Evolutionary conservation across 1,140 invertebrate species (phyloP), one percentile per base, ranked within the genome.

Genomic region (Neomicropteryx cornuta): DNA sequence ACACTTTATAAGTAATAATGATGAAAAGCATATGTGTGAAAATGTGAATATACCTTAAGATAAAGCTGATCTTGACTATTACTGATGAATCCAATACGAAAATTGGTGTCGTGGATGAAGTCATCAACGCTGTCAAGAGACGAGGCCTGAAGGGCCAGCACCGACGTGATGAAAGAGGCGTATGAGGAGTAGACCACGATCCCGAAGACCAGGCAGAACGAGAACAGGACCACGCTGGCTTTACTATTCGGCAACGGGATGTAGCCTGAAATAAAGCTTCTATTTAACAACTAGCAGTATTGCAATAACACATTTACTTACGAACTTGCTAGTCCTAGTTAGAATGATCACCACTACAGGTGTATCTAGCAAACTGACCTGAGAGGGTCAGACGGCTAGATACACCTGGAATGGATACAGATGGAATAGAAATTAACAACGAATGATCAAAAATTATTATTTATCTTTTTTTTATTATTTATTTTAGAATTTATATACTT

Each of bases 161-260:
- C 73, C 0, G 76, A 79, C 0, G 75, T 76, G 19, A 77, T 76
- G 40, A 73, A 76, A 3, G 73, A 73, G 1, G 73, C 72, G 38
- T 77, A 77, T 0, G 75, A 66, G 42, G 75, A 76, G 42, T 75
- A 76, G 5, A 60, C 75, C 0, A 77, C 67, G 11, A 76, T 48
- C 1, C 71, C 68, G 41, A 76, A 77, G 3, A 75, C 51, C 16
- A 78, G 48, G 29, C 71, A 73, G 1, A 70, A 65, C 10, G 77
- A 56, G 2, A 79, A 53, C 1, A 76, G 52, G 2, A 73, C 55
- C 45, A 74, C 75, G 0, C 72, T 73, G 3, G 74, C 69, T 4
- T 68, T 56, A 18, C 60, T 71, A 8, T 52, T 54, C 2, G 75
- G 73, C 8, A 60, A 72, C 69, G 71, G 72, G 4, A 66, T 53